Evolutionary conservation across 2,113 vertebrate genomes (phyloP), one percentile per base, ranked within the genome.

Genomic region (Seriola rivoliana): DNA sequence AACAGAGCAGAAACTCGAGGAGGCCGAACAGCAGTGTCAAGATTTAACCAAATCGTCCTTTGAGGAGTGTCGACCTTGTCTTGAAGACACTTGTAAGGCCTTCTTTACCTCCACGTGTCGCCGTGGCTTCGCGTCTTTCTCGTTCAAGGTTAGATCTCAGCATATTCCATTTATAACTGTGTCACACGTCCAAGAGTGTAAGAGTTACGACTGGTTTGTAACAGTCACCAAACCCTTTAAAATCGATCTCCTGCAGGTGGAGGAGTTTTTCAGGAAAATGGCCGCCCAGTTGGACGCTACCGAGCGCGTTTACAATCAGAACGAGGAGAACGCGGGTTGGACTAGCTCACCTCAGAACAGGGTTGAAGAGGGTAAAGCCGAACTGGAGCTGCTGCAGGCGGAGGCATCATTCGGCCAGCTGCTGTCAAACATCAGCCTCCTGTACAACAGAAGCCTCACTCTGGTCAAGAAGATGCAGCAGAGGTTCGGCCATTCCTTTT

Each of bases 51-150:
- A 91, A 67, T 90, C 90, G 29, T 87, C 89, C 25, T 96, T 96
- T 94, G 93, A 95, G 21, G 90, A 95, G 77, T 97, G 97, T 86
- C 91, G 91, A 75, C 88, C 95, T 21, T 98, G 97, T 76, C 93
- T 97, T 68, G 93, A 96, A 89, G 96, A 94, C 16, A 88, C 92
- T 48, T 97, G 96, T 78, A 94, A 96, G 92, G 94, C 92, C 75
- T 95, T 95, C 79, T 95, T 95, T 3, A 93, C 94, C 55, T 93
- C 94, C 13, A 80, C 72, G 25, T 96, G 96, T 85, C 95, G 90
- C 1, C 85, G 63, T 1, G 91, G 87, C 9, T 87, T 94, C 34
- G 84, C 94, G 54, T 90, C 94, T 60, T 92, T 96, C 85, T 94
- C 90, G 46, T 93, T 89, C 54, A 96, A 89, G 96, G 97, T 97